Evolutionary conservation across 1,140 invertebrate genomes (phyloP).

Genomic region (Cyclina sinensis): DNA sequence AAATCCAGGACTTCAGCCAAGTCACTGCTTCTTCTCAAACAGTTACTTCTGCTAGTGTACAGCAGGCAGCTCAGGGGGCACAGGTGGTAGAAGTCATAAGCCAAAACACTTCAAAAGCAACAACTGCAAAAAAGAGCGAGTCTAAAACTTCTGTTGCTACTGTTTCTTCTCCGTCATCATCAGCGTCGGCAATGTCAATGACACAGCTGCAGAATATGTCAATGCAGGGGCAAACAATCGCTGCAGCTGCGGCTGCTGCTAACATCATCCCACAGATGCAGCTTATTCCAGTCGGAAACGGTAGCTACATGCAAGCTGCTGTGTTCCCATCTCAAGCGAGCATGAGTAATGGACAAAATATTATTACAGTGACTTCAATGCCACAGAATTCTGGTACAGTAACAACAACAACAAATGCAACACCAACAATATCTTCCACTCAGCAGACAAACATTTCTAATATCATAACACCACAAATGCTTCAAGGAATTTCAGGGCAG

Average conservation of each 20-base stretch:
- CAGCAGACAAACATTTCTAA: conserved; percentile 41
- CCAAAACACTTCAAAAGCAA: conserved; percentile 40
- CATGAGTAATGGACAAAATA: conserved; percentile 27
- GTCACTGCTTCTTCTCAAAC: background rate
- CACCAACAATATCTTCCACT: conserved; percentile 45
- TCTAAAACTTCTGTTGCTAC: background rate
- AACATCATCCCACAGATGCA: conserved; percentile 67
- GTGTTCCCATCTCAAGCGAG: conserved; percentile 32
- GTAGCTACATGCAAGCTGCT: conserved; percentile 53
- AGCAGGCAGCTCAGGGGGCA: conserved; percentile 9
- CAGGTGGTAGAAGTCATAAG: conserved; percentile 43
- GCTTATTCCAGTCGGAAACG: conserved; percentile 59
- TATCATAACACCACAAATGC: conserved; percentile 39
- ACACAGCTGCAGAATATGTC: conserved; percentile 54
- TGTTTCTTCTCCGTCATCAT: background rate
- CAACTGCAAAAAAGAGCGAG: background rate
- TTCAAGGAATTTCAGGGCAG: conserved; percentile 48
- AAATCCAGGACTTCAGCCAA: conserved; percentile 19
- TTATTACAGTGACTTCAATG: conserved; percentile 25
- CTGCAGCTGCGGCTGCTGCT: conserved; percentile 64
- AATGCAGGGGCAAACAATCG: conserved; percentile 66
- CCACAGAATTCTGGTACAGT: conserved; percentile 27
- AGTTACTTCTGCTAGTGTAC: background rate
- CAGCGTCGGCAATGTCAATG: conserved; percentile 23
- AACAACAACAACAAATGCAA: conserved; percentile 45